Conservation (phyloP, 1,140 invertebrate species). For the Panagrolaimus sp. region DNA sequence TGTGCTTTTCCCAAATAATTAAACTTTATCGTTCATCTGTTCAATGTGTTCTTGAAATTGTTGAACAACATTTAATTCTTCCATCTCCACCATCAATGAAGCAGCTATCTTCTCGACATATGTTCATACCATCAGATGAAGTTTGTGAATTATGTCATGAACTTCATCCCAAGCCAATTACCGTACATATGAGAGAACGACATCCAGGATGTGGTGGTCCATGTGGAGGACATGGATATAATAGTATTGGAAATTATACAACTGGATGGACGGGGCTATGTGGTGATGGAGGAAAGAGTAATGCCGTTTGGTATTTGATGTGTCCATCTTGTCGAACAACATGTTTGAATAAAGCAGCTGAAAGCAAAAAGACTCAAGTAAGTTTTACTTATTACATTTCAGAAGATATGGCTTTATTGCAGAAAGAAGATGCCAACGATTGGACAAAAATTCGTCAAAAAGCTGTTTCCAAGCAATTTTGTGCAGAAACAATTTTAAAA, state of each 20-base stretch:
- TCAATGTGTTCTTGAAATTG: slow-evolving; percentile 15
- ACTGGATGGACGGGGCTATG: slow-evolving; percentile 80
- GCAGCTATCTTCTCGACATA: not conserved
- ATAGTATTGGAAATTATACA: slow-evolving; percentile 75
- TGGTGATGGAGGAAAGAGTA: slow-evolving; percentile 75
- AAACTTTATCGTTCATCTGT: slow-evolving; percentile 53
- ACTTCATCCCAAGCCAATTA: slow-evolving; percentile 72
- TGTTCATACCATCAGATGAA: slow-evolving; percentile 27
- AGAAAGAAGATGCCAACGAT: slow-evolving; percentile 1
- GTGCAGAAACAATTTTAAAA: not conserved
- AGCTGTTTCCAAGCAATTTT: not conserved
- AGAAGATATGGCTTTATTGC: not conserved
- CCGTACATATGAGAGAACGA: slow-evolving; percentile 78
- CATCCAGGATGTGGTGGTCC: slow-evolving; percentile 83
- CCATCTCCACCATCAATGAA: slow-evolving; percentile 14
- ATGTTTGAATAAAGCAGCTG: slow-evolving; percentile 62
- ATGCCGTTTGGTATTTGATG: slow-evolving; percentile 80
- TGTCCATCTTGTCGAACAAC: slow-evolving; percentile 81
- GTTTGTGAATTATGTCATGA: slow-evolving; percentile 79
- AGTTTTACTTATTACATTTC: slow-evolving; percentile 22
- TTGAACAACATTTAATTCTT: slow-evolving; percentile 23
- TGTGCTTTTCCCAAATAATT: slow-evolving; percentile 14
- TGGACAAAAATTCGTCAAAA: not conserved
- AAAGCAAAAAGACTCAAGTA: slow-evolving; percentile 19
- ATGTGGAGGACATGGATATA: slow-evolving; percentile 80